Percentiles rank a stretch among this genome's conserved stretches.
These are phyloP conservation scores for Fragum sueziense DNA, from an alignment of 2,888 invertebrate genomes.

Conservation along the genomic window DNA sequence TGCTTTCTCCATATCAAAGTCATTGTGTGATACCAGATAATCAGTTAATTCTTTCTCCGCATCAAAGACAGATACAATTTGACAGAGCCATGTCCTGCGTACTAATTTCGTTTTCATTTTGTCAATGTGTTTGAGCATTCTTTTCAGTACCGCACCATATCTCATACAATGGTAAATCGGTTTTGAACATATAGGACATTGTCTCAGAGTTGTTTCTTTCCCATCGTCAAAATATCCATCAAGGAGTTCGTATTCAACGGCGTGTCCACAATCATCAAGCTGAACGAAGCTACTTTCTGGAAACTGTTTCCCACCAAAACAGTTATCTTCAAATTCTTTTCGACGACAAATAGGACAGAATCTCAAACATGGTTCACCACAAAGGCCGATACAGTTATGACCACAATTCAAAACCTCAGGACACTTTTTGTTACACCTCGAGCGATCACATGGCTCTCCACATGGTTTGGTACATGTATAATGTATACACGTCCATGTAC, in stretches of 20 bases:
- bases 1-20: neutral
- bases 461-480: slow-evolving; percentile 76
- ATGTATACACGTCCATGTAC: slow-evolving; percentile 79
- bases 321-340: slow-evolving; percentile 69
- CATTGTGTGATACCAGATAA: neutral
- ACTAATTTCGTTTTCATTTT: neutral
- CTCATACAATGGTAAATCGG: slow-evolving; percentile 81
- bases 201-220: slow-evolving; percentile 63
- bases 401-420: slow-evolving; percentile 55
- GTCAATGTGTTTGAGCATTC: neutral
- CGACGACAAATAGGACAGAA: slow-evolving; percentile 85
- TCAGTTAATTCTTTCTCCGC: too few relatives aligned
- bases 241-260: slow-evolving; percentile 79
- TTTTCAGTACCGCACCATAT: neutral
- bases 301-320: slow-evolving; percentile 84
- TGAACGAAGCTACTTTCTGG: slow-evolving; percentile 78
- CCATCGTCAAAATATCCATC: slow-evolving; percentile 82
- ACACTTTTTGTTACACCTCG: slow-evolving; percentile 67
- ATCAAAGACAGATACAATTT: slow-evolving; percentile 38
- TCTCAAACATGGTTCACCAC: slow-evolving; percentile 88
- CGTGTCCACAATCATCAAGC: slow-evolving; percentile 75
- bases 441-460: slow-evolving; percentile 79
- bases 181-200: slow-evolving; percentile 86
- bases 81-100: slow-evolving; percentile 7
- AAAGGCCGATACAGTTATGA: slow-evolving; percentile 86